Evolutionary conservation across 1,140 invertebrate genomes (phyloP), one percentile per base, ranked within the genome.

Genomic region (Microplitis mediator): DNA sequence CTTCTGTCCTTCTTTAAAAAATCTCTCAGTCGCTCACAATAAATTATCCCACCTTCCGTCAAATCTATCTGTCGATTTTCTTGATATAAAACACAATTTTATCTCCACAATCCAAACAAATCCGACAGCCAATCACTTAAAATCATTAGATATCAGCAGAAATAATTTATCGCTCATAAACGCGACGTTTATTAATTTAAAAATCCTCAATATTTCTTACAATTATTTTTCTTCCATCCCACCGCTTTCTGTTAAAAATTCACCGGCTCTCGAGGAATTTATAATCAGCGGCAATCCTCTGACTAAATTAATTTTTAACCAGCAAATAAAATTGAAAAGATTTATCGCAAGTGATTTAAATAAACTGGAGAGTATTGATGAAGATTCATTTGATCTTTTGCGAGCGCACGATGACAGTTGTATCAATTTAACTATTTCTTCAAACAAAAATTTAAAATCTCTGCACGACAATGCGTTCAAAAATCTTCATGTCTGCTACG

Each of bases 201-300:
- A 85, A 81, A 85, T 81, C 34, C 63, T 91, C 4, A 89, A 90
- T 75, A 66, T 90, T 5, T 90, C 89, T 0, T 81, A 87, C 64
- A 91, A 90, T 75, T 84, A 87, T 68, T 77, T 90, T 32, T 74
- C 76, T 50, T 58, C 14, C 14, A 76, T 86, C 64, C 82, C 85
- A 16, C 68, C 72, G 34, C 54, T 86, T 36, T 82, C 75, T 32
- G 58, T 11, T 5, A 31, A 80, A 8, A 82, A 83, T 74, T 82
- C 78, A 56, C 84, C 85, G 9, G 23, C 36, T 45, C 70, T 86
- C 32, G 67, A 69, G 11, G 74, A 69, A 16, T 76, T 86, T 6
- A 61, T 74, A 32, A 36, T 85, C 6, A 81, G 77, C 50, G 70
- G 73, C 62, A 86, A 86, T 69, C 72, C 73, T 14, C 74, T 86